Base-by-base conservation (phyloP, 2,797 vertebrate species). In the Mastacembelus armatus region DNA sequence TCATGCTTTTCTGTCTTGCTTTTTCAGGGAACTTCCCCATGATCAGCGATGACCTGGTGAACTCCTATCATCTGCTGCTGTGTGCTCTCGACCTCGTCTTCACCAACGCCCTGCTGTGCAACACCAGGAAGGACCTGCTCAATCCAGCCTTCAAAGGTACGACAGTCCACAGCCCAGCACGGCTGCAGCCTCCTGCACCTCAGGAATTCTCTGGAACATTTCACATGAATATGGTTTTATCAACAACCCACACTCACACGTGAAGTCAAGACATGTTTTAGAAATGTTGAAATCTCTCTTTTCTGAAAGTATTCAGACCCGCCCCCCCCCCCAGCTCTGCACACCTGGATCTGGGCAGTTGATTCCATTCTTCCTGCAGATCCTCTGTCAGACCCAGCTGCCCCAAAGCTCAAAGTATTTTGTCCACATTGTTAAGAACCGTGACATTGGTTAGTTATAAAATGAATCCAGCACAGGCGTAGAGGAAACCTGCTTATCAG, bases 11-110 rank as follows among this genome's bases (percentile, higher is more conserved):
- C 4, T 33, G 10, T 24, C 2, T 10, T 24, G 44, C 40, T 43
- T 32, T 4, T 22, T 72, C 80, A 98, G 97, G 96, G 48, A 98
- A 98, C 92, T 98, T 98, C 83, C 97, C 96, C 1, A 97, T 97
- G 96, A 98, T 98, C 86, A 98, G 96, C 15, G 97, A 98, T 57
- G 97, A 98, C 80, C 90, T 98, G 88, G 97, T 98, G 83, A 98
- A 98, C 92, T 98, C 97, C 10, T 98, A 97, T 52, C 97, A 98
- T 66, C 95, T 98, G 74, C 88, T 98, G 74, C 83, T 98, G 2
- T 98, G 97, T 55, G 94, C 95, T 18, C 91, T 98, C 79, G 97
- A 98, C 85, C 92, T 98, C 0, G 95, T 98, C 32, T 96, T 95
- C 88, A 95, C 95, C 83, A 98, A 95, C 73, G 94, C 97, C 30